A percentile compares a stretch with the other conserved stretches of the same genome.
These are phyloP conservation scores for Drosophila austrosaltans DNA, from an alignment of 2,888 invertebrate genomes.

Conservation along the genomic window DNA sequence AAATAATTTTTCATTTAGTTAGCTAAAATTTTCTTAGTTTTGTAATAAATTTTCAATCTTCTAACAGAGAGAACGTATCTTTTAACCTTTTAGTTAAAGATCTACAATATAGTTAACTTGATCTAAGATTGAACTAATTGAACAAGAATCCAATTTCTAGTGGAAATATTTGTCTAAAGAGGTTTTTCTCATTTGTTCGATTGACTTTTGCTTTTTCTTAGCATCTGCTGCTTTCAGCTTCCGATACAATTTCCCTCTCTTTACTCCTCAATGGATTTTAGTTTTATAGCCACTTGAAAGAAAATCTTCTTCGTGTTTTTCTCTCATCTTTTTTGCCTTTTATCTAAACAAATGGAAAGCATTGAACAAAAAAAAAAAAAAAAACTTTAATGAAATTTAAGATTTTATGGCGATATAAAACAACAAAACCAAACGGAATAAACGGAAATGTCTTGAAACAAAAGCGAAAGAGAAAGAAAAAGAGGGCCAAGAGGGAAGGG, in stretches of 20 bases:
- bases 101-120: no score
- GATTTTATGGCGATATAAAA: conserved; percentile 10
- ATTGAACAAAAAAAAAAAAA: background rate
- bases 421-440: background rate
- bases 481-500: background rate
- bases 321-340: background rate
- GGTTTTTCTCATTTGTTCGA: no score
- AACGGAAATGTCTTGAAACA: conserved; percentile 2
- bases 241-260: background rate
- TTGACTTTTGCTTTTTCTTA: background rate
- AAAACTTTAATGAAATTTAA: conserved; percentile 7
- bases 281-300: conserved; percentile 4
- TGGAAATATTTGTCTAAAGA: no score
- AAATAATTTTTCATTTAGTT: no score
- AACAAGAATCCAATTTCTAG: no score
- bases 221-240: background rate
- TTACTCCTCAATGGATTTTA: no score
- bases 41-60: no score
- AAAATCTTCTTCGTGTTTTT: background rate
- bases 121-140: no score
- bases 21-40: no score
- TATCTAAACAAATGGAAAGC: conserved; percentile 12
- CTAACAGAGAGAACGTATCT: no score
- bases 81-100: no score
- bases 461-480: background rate